Evolutionary conservation across 2,888 invertebrate genomes (phyloP).

Genomic region (Leptopilina syphax): DNA sequence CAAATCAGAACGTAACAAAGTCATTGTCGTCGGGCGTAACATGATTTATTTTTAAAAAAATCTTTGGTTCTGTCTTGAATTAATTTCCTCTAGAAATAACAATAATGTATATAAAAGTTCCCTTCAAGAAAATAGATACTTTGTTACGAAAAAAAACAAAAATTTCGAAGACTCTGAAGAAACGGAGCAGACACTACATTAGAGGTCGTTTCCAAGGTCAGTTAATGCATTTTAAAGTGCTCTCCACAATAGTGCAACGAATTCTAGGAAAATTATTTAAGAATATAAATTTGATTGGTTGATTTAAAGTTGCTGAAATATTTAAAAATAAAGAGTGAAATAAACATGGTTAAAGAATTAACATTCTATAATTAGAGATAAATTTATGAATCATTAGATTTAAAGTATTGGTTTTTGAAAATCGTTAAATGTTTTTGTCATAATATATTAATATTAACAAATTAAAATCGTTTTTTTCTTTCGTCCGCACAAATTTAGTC

Average conservation of each 20-base stretch:
- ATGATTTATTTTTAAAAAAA: slow-evolving; percentile 73
- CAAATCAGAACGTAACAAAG: slow-evolving; percentile 82
- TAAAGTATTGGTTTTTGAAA: no score
- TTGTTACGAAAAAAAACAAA: slow-evolving; percentile 11
- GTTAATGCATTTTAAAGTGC: slow-evolving; percentile 55
- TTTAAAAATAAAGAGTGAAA: no score
- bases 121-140: slow-evolving; percentile 16
- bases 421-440: no score
- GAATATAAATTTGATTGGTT: neutral
- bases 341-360: no score
- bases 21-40: slow-evolving; percentile 83
- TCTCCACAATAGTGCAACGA: neutral
- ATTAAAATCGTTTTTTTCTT: no score
- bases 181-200: slow-evolving; percentile 57
- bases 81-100: slow-evolving; percentile 4
- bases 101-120: slow-evolving; percentile 8
- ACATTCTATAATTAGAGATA: no score
- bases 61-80: neutral
- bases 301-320: no score
- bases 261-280: neutral
- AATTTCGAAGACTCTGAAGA: slow-evolving; percentile 43
- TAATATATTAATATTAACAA: no score
- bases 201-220: slow-evolving; percentile 76
- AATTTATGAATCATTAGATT: no score
- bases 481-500: no score